Base-by-base conservation (phyloP, 2,888 invertebrate species). In the Drosophila fulvimacula region DNA sequence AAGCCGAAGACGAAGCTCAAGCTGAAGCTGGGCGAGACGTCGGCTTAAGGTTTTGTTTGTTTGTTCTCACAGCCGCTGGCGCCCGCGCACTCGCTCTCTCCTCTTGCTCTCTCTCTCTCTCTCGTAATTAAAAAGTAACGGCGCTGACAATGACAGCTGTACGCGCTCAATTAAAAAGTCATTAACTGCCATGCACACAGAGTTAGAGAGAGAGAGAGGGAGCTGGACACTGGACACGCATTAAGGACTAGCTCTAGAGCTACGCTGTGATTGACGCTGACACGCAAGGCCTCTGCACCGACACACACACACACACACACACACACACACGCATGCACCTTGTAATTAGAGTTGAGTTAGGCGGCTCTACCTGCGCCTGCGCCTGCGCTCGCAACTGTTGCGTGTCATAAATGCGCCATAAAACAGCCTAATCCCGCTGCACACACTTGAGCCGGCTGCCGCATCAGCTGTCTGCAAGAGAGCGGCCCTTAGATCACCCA, bases 141-240 rank as follows among this genome's bases (percentile, higher is more conserved):
- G 83, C 85, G 85, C 82, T 81, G 82, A 56, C 71, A 73, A 80
- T 70, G 83, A 79, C 88, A 83, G 88, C 82, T 88, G 88, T 82
- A 82, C 65, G 86, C 69, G 81, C 83, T 82, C 86, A 84, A 84
- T 84, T 88, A 88, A 84, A 88, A 88, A 85, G 88, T 84, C 84
- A 84, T 88, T 88, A 88, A 85, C 88, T 73, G 78, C 52, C 67
- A 70, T 60, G 67, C 76, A 75, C 41, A 74, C 36, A 66, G 17
- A 49, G 41, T 48, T 39, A 51, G 36, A 24, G 34, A 58, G 32
- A 42, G 61, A 61, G 59, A n/a, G 27, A 24, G 30, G 19, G 42
- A 58, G 42, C 17, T 64, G 60, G 53, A 46, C 70, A 59, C 32
- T 73, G 73, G 60, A 58, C 69, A 69, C 56, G 74, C 75, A 75